phyloP scores from a whole-genome alignment of 2,888 invertebrate species.

The Cephus pygmeus region DNA sequence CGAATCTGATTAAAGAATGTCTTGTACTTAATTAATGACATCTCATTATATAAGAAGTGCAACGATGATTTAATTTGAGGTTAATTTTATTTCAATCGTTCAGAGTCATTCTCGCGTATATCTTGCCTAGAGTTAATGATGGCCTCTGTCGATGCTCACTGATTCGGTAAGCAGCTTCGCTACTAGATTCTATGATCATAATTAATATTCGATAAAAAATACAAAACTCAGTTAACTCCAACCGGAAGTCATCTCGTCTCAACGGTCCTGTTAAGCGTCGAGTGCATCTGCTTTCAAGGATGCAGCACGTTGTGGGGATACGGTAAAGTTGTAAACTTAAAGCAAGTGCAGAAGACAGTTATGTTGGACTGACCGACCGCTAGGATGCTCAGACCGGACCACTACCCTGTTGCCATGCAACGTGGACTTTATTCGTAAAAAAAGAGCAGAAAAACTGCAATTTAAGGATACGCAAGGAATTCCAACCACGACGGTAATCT shows the following conservation, averaged over 20 bases:
- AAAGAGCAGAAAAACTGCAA: not conserved
- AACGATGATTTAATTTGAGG: too few species aligned
- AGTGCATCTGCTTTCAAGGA: conserved; percentile 13
- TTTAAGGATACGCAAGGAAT: not conserved
- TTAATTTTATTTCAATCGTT: too few species aligned
- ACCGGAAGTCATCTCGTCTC: not conserved
- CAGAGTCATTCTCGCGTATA: too few species aligned
- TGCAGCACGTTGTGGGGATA: conserved; percentile 30
- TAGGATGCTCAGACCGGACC: conserved; percentile 32
- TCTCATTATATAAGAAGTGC: too few species aligned
- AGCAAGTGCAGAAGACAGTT: conserved; percentile 48
- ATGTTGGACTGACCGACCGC: conserved; percentile 60
- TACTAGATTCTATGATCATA: too few species aligned
- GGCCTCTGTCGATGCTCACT: too few species aligned
- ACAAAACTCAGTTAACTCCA: not conserved
- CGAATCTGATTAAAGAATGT: too few species aligned
- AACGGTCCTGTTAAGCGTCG: not conserved
- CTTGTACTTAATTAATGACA: too few species aligned
- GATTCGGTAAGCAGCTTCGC: too few species aligned
- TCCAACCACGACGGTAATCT: too few species aligned
- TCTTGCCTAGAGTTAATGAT: too few species aligned
- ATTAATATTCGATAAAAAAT: not conserved
- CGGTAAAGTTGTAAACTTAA: conserved; percentile 33
- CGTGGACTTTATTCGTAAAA: conserved; percentile 13
- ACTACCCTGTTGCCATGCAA: conserved; percentile 47